A percentile compares a stretch with the other conserved stretches of the same genome.
Evolutionary conservation across 2,888 invertebrate genomes (phyloP).

Genomic region (Balanococcus diminutus): DNA sequence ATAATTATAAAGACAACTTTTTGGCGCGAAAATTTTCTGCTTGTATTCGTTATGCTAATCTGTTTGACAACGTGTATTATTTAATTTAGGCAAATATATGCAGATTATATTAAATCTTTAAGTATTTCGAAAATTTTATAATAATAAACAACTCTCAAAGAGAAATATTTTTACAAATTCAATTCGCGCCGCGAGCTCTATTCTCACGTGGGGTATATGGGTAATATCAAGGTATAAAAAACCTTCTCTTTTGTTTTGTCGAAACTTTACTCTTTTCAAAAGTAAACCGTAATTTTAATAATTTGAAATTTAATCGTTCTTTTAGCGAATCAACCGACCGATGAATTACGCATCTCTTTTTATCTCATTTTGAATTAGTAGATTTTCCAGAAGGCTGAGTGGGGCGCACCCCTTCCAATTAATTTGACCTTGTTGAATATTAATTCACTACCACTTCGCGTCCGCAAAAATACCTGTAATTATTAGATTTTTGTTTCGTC

Average conservation of each 20-base stretch:
- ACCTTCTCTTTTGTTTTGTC: neutral
- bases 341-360: neutral
- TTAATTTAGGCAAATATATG: slow-evolving; percentile 37
- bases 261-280: neutral
- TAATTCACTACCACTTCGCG: neutral
- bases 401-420: neutral
- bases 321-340: neutral
- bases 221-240: neutral
- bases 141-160: slow-evolving; percentile 8
- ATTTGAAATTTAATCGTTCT: neutral
- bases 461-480: neutral
- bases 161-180: neutral
- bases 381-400: neutral
- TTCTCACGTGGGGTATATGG: neutral
- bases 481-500: no score
- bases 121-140: neutral
- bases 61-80: slow-evolving; percentile 42
- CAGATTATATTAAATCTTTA: slow-evolving; percentile 1
- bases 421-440: neutral
- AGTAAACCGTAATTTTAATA: neutral
- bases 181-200: neutral
- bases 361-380: no score
- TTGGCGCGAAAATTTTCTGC: neutral
- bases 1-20: slow-evolving; percentile 35
- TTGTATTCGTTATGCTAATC: slow-evolving; percentile 39